Percentiles rank a stretch among this genome's conserved stretches.
Evolutionary conservation across 1,140 invertebrate species (phyloP).

Genomic region (Microplitis demolitor): DNA sequence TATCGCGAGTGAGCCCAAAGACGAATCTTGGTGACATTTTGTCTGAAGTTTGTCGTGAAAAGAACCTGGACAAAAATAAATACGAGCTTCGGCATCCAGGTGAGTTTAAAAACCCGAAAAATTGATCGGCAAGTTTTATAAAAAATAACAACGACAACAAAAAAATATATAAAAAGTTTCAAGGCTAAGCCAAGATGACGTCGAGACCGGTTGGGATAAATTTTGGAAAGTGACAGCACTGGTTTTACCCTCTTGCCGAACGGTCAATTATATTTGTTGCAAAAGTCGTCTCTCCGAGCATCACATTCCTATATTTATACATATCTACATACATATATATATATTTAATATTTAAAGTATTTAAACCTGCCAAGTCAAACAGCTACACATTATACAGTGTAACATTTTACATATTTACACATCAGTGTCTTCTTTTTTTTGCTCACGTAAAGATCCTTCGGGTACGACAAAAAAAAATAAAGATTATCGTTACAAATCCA

Average conservation of each 20-base stretch:
- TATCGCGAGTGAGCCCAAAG: constrained; percentile 73
- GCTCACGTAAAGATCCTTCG: no score
- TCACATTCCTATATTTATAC: no score
- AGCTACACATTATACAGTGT: no score
- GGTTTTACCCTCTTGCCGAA: not conserved
- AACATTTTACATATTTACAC: no score
- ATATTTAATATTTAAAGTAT: no score
- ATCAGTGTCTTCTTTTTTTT: no score
- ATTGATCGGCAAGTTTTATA: not conserved
- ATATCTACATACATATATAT: no score
- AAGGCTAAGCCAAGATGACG: not conserved
- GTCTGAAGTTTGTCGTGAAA: constrained; percentile 78
- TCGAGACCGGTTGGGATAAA: not conserved
- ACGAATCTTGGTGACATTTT: constrained; percentile 71
- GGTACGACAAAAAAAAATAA: no score
- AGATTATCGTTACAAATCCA: no score
- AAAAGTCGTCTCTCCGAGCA: not conserved
- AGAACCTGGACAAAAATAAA: constrained; percentile 74
- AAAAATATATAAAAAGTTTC: not conserved
- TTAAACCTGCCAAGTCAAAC: no score
- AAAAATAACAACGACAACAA: not conserved
- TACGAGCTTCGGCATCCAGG: constrained; percentile 83
- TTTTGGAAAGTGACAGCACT: constrained; percentile 7
- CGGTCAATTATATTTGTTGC: not conserved
- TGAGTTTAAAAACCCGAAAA: constrained; percentile 45